These are phyloP conservation scores for Drosophila monieri DNA, from an alignment of 2,888 invertebrate genomes.

Conservation along the genomic window DNA sequence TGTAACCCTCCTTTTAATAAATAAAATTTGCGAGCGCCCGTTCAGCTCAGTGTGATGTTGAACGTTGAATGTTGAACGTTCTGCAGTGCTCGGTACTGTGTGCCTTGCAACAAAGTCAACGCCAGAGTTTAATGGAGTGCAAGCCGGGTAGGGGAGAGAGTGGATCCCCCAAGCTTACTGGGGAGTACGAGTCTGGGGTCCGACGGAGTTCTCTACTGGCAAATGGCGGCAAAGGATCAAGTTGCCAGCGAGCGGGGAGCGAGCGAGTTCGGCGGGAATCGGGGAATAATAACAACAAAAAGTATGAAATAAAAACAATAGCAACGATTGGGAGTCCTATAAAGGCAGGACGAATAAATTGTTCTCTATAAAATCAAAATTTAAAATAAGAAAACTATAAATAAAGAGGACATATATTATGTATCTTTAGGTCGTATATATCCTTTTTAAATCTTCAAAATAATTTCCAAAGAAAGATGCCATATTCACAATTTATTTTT, in stretches of 20 bases:
- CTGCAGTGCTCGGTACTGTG: constrained; percentile 1
- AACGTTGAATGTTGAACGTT: constrained; percentile 1
- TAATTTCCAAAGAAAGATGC: too few relatives aligned
- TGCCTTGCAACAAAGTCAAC: constrained; percentile 72
- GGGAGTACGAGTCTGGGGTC: not conserved
- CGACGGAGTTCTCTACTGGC: constrained; percentile 56
- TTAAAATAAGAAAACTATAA: not conserved
- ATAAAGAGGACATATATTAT: too few relatives aligned
- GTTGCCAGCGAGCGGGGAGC: constrained; percentile 52
- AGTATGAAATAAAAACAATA: constrained; percentile 36
- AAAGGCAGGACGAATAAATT: constrained; percentile 18
- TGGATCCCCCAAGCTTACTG: not conserved
- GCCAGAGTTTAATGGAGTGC: constrained; percentile 79
- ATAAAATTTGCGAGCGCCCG: constrained; percentile 67
- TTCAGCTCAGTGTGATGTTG: constrained; percentile 22
- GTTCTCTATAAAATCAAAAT: constrained; percentile 18
- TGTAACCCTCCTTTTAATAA: constrained; percentile 74
- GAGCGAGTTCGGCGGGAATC: constrained; percentile 41
- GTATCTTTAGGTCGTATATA: too few relatives aligned
- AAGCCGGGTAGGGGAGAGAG: constrained; percentile 51
- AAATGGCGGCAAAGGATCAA: constrained; percentile 79
- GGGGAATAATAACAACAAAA: constrained; percentile 43
- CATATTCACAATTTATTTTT: too few relatives aligned
- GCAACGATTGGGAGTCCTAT: constrained; percentile 31
- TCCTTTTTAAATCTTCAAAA: too few relatives aligned